These are phyloP conservation scores for Lagorchestes hirsutus DNA, from an alignment of 2,797 vertebrate species.

Conservation along the genomic window DNA sequence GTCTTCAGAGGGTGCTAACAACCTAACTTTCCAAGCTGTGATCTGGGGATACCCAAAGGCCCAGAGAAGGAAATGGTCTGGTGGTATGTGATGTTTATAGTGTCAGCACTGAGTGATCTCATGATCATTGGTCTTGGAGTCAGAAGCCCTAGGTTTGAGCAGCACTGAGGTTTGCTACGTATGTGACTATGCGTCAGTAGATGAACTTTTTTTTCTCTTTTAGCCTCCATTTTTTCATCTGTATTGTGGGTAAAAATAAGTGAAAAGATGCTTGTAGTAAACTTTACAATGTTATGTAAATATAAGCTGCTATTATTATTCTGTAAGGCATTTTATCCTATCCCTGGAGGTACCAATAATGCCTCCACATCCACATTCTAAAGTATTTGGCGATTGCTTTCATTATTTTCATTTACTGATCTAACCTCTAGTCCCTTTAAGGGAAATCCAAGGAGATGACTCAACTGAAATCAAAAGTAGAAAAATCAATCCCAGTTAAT, in stretches of 20 bases:
- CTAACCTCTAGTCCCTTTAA: constrained; percentile 4
- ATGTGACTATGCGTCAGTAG: no score
- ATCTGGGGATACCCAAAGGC: neutral
- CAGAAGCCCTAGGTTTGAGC: no score
- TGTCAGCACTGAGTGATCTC: no score
- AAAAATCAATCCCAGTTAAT: constrained; percentile 42
- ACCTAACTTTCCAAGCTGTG: neutral
- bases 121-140: neutral
- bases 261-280: neutral
- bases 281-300: neutral
- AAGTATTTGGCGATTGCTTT: neutral
- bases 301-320: neutral
- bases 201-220: no score
- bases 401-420: constrained; percentile 27
- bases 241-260: neutral
- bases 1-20: neutral
- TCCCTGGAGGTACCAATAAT: neutral
- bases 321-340: neutral
- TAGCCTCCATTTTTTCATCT: neutral
- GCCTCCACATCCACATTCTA: neutral
- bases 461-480: neutral
- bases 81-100: no score
- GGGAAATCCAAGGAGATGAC: constrained; percentile 32
- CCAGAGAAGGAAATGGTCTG: neutral
- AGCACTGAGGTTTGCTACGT: neutral